Evolutionary conservation across 2,113 vertebrate genomes (phyloP).

Genomic region (Tachuris rubrigastra): DNA sequence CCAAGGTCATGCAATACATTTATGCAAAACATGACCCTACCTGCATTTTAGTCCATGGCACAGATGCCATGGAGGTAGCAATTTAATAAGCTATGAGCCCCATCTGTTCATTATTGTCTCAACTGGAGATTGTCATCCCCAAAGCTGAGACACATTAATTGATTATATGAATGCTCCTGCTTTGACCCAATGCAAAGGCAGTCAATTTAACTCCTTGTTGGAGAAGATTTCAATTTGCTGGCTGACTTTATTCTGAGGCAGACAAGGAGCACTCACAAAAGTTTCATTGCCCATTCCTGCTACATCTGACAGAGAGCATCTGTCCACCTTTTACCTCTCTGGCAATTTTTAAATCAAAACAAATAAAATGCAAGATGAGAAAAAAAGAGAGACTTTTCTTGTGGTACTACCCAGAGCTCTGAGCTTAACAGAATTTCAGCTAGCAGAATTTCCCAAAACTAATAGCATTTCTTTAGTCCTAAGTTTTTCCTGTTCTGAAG

Average conservation of each 20-base stretch:
- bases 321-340: background rate
- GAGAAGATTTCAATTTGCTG: slow-evolving; percentile 46
- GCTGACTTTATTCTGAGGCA: slow-evolving; percentile 37
- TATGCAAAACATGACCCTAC: slow-evolving; percentile 6
- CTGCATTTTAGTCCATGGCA: background rate
- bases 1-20: background rate
- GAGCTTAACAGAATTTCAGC: background rate
- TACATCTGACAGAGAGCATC: background rate
- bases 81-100: slow-evolving; percentile 45
- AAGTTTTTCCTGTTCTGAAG: background rate
- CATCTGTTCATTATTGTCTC: slow-evolving; percentile 58
- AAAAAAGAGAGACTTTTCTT: background rate
- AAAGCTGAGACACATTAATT: slow-evolving; percentile 46
- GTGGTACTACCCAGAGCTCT: background rate
- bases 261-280: background rate
- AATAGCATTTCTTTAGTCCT: background rate
- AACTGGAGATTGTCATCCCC: slow-evolving; percentile 36
- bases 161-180: slow-evolving; percentile 41
- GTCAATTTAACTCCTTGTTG: slow-evolving; percentile 50
- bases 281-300: background rate
- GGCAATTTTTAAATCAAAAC: slow-evolving; percentile 31
- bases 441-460: background rate
- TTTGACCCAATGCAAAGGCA: slow-evolving; percentile 49
- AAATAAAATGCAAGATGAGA: slow-evolving; percentile 5
- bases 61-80: slow-evolving; percentile 35